These are phyloP conservation scores for Brachionus paranguensis DNA, from an alignment of 1,140 invertebrate species.

Conservation along the genomic window DNA sequence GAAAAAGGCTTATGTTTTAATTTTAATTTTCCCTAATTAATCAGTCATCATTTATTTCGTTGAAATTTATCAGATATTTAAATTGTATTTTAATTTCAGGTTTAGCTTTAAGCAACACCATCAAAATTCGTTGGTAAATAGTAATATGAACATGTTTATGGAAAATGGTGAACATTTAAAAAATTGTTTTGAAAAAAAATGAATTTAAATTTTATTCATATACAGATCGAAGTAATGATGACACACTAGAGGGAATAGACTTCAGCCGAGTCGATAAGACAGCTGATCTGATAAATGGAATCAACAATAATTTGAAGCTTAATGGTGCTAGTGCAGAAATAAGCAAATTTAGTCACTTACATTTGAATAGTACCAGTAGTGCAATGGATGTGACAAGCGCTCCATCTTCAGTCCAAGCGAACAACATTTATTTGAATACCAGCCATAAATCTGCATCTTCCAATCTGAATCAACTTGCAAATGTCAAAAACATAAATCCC, in stretches of 20 bases:
- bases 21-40: no score
- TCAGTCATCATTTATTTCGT: not conserved
- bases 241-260: not conserved
- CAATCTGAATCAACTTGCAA: not conserved
- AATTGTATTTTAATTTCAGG: not conserved
- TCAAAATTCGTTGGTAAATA: slow-evolving; percentile 20
- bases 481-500: not conserved
- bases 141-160: slow-evolving; percentile 18
- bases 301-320: slow-evolving; percentile 33
- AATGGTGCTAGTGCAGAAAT: not conserved
- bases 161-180: not conserved
- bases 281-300: not conserved
- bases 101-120: slow-evolving; percentile 31
- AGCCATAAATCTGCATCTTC: not conserved
- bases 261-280: not conserved
- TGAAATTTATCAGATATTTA: not conserved
- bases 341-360: not conserved
- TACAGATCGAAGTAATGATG: not conserved
- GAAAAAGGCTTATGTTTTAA: no score
- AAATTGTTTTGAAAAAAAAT: not conserved
- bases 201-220: not conserved
- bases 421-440: slow-evolving; percentile 9
- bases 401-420: slow-evolving; percentile 2
- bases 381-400: slow-evolving; percentile 19
- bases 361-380: not conserved